These are phyloP conservation scores for Vanessa atalanta DNA, from an alignment of 1,140 invertebrate species.

Conservation along the genomic window DNA sequence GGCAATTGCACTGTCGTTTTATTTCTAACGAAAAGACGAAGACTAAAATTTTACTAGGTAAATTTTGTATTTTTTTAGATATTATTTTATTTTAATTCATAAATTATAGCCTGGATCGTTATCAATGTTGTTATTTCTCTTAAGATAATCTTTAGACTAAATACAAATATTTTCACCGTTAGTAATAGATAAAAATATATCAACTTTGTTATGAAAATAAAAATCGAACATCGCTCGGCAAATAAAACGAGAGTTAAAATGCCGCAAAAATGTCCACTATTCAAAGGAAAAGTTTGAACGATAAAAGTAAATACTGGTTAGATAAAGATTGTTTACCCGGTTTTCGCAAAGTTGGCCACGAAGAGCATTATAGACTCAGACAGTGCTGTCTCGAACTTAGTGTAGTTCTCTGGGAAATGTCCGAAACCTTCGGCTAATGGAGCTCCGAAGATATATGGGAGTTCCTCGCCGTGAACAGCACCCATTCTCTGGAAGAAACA, in stretches of 20 bases:
- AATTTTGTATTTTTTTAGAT: too few relatives aligned
- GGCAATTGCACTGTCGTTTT: too few relatives aligned
- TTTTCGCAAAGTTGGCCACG: constrained; percentile 94
- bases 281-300: constrained; percentile 14
- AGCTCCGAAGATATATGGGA: constrained; percentile 94
- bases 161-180: too few relatives aligned
- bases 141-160: too few relatives aligned
- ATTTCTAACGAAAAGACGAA: too few relatives aligned
- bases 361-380: constrained; percentile 93
- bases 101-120: too few relatives aligned
- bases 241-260: background rate
- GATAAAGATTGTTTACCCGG: constrained; percentile 82
- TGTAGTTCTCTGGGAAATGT: constrained; percentile 91
- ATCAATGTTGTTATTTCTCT: too few relatives aligned
- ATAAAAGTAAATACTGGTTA: constrained; percentile 13
- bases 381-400: constrained; percentile 89
- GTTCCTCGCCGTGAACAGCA: constrained; percentile 93
- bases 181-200: too few relatives aligned
- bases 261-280: background rate
- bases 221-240: background rate
- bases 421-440: constrained; percentile 88
- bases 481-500: constrained; percentile 87
- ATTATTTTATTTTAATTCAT: too few relatives aligned
- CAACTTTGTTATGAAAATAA: constrained; percentile 4
- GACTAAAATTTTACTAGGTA: too few relatives aligned